Percentiles rank a stretch among this genome's conserved stretches.
phyloP scores from a whole-genome alignment of 2,797 vertebrate species.

The Rallus crepitans region DNA sequence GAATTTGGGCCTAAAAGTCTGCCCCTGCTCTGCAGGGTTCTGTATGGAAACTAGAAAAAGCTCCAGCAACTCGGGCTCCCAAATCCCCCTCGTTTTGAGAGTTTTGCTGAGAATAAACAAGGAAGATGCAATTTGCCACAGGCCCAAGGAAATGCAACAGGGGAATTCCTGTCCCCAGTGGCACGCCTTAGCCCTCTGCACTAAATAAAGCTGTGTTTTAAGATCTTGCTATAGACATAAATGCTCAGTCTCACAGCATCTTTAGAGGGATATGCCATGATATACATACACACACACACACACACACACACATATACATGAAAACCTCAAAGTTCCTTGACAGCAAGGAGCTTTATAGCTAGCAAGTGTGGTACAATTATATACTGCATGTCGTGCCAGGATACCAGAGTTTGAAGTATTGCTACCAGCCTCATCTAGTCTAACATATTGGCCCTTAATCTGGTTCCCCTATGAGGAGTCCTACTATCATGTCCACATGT shows the following conservation, averaged over 20 bases:
- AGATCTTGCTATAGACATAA: background rate
- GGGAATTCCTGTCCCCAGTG: background rate
- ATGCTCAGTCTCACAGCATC: background rate
- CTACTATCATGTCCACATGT: slow-evolving; percentile 20
- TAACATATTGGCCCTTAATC: background rate
- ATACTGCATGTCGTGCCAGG: background rate
- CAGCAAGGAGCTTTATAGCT: background rate
- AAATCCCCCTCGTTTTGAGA: background rate
- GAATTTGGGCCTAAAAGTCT: background rate
- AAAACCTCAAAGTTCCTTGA: background rate
- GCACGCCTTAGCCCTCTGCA: background rate
- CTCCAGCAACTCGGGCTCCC: background rate
- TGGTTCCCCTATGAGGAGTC: background rate
- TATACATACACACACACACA: background rate
- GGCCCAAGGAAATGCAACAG: background rate
- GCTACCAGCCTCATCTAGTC: background rate
- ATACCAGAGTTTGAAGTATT: background rate
- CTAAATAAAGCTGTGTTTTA: background rate
- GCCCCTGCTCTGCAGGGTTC: background rate
- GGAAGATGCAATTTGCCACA: background rate
- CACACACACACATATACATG: background rate
- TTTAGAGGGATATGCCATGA: background rate
- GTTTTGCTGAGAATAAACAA: background rate
- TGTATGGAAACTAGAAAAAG: background rate
- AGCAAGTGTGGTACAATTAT: background rate